A percentile compares a stretch with the other conserved stretches of the same genome.
Conservation (phyloP, 2,797 vertebrate species). For the Hyperoplus immaculatus region DNA sequence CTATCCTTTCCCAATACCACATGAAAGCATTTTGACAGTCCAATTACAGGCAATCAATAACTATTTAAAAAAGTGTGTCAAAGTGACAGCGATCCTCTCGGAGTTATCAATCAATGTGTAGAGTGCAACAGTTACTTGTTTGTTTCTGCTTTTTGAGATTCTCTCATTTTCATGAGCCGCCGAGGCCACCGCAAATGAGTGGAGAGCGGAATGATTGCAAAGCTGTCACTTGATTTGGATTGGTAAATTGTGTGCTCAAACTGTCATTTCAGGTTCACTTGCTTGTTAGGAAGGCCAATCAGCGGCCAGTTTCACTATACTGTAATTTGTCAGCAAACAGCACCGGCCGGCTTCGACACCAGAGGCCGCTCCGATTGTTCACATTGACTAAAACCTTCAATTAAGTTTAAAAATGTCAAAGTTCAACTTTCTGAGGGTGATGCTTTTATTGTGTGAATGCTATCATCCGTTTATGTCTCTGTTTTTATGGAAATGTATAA, state of each 20-base stretch:
- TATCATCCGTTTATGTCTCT: constrained; percentile 21
- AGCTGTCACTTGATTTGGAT: constrained; percentile 72
- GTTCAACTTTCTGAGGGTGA: neutral
- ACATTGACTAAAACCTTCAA: constrained; percentile 60
- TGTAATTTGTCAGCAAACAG: constrained; percentile 65
- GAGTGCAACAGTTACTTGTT: constrained; percentile 31
- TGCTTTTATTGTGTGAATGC: constrained; percentile 26
- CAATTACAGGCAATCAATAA: constrained; percentile 74
- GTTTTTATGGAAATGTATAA: constrained; percentile 15
- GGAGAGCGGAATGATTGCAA: constrained; percentile 63
- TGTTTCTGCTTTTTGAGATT: constrained; percentile 30
- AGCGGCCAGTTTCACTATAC: constrained; percentile 46
- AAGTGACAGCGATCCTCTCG: constrained; percentile 41
- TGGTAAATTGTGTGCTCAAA: constrained; percentile 69
- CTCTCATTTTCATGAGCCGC: constrained; percentile 32
- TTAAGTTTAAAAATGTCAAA: constrained; percentile 56
- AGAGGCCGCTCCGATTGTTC: constrained; percentile 40
- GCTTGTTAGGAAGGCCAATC: constrained; percentile 64
- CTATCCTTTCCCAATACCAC: constrained; percentile 58
- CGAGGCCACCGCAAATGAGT: constrained; percentile 50
- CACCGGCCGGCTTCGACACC: constrained; percentile 48
- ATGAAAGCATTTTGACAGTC: constrained; percentile 64
- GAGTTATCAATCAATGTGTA: constrained; percentile 51
- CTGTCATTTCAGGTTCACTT: constrained; percentile 72
- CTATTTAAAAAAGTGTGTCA: constrained; percentile 48